Percentiles rank a stretch among this genome's conserved stretches.
phyloP scores from a whole-genome alignment of 2,888 invertebrate species.

The Shargacucullia verbasci region DNA sequence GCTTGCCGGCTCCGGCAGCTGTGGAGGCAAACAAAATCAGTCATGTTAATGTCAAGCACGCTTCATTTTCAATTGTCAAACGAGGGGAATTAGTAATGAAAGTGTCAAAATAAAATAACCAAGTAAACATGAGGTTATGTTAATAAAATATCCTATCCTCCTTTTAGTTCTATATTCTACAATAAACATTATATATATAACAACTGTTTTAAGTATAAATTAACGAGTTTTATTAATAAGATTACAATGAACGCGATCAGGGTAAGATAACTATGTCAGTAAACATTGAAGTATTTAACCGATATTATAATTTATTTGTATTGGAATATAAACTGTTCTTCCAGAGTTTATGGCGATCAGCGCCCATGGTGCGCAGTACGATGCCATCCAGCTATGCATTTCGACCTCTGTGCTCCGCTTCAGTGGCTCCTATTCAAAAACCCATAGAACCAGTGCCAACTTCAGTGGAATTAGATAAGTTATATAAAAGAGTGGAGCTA shows the following conservation, averaged over 20 bases:
- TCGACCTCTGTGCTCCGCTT: constrained; percentile 65
- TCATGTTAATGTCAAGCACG: no score
- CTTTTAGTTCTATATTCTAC: no score
- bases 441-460: constrained; percentile 62
- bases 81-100: no score
- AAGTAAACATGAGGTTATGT: no score
- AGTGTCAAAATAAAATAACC: no score
- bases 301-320: background rate
- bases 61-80: no score
- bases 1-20: no score
- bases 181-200: no score
- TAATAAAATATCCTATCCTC: no score
- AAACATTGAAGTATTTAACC: background rate
- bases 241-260: constrained; percentile 66
- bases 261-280: constrained; percentile 57
- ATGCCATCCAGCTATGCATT: constrained; percentile 60
- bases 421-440: constrained; percentile 62
- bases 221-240: background rate
- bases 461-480: constrained; percentile 90
- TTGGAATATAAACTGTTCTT: constrained; percentile 23
- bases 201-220: background rate
- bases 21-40: no score
- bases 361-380: constrained; percentile 63
- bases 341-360: constrained; percentile 74
- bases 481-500: constrained; percentile 94